phyloP scores from a whole-genome alignment of 2,797 vertebrate species.

The Morus bassanus region DNA sequence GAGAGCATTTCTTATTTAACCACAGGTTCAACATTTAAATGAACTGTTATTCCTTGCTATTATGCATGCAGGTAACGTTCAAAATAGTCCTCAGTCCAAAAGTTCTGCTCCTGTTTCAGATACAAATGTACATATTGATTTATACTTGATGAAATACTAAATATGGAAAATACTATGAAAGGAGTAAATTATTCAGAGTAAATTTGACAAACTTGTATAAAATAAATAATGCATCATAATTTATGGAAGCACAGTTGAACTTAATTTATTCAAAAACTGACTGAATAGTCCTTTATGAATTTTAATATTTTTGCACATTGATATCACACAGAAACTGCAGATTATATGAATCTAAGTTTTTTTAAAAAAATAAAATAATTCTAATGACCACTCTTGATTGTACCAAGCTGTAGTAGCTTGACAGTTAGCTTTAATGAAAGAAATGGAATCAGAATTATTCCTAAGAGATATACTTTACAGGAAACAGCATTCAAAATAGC shows the following conservation, averaged over 20 bases:
- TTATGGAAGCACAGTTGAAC: not conserved
- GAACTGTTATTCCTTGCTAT: not conserved
- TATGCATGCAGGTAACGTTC: not conserved
- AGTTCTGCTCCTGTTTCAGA: not conserved
- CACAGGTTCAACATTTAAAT: not conserved
- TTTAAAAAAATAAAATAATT: not conserved
- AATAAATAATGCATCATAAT: conserved; percentile 26
- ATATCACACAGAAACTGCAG: not conserved
- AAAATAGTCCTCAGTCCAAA: not conserved
- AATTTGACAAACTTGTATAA: conserved; percentile 12
- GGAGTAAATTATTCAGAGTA: conserved; percentile 23
- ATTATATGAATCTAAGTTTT: not conserved
- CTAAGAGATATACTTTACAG: not conserved
- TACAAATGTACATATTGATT: conserved; percentile 32
- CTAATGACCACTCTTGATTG: not conserved
- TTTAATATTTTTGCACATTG: not conserved
- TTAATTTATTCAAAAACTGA: not conserved
- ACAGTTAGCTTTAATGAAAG: not conserved
- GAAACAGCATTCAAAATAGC: not conserved
- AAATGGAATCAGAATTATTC: not conserved
- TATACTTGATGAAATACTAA: conserved; percentile 30
- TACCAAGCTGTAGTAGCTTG: not conserved
- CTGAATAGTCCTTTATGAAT: not conserved
- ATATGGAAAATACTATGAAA: conserved; percentile 10
- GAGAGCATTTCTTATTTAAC: not conserved